These are phyloP conservation scores for Ellobius talpinus DNA, from an alignment of 2,113 vertebrate genomes.

Conservation along the genomic window DNA sequence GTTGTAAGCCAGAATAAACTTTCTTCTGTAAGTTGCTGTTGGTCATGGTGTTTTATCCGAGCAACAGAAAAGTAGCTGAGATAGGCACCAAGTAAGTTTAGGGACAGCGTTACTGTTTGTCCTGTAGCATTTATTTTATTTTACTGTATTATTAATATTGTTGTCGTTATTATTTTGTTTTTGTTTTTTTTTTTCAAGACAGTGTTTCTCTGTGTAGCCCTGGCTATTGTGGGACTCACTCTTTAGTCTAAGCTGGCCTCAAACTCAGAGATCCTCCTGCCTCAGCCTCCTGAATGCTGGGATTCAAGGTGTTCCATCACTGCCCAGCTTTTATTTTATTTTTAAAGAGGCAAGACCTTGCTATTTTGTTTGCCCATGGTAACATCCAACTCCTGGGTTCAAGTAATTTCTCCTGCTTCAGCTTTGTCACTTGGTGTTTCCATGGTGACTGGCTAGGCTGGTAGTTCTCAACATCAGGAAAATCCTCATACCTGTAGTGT, in stretches of 20 bases:
- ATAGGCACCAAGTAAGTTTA: neutral
- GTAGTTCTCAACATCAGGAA: constrained; percentile 22
- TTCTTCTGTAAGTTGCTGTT: neutral
- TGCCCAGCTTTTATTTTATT: neutral
- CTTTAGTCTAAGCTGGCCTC: neutral
- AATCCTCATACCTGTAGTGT: constrained; percentile 35
- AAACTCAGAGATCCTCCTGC: neutral
- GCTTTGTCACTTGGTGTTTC: neutral
- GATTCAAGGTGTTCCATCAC: neutral
- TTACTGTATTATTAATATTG: neutral
- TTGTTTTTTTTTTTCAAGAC: neutral
- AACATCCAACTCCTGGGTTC: neutral
- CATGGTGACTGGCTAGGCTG: neutral
- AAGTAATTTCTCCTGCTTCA: neutral
- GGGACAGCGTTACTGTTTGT: neutral
- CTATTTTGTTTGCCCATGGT: neutral
- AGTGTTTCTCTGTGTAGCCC: neutral
- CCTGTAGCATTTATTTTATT: neutral
- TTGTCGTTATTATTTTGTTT: too few species aligned
- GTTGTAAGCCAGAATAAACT: neutral
- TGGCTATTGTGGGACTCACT: neutral
- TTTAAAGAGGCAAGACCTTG: neutral
- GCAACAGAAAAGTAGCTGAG: neutral
- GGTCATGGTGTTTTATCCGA: neutral
- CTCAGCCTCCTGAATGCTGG: neutral